Conservation (phyloP, 1,140 invertebrate species). For the Zaprionus taronus region DNA sequence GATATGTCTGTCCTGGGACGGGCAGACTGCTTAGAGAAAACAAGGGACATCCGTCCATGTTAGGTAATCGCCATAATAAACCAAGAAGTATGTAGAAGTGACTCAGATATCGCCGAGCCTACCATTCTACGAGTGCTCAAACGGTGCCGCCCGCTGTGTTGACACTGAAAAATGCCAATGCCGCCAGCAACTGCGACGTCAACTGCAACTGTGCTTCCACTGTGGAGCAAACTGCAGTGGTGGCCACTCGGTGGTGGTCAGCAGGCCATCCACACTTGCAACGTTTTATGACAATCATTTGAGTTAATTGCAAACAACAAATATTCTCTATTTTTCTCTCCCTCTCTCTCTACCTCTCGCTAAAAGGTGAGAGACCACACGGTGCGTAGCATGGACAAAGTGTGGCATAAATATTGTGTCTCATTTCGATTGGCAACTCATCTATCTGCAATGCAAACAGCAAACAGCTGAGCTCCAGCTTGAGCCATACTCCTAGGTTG, state of each 20-base stretch:
- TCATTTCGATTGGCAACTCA: constrained; percentile 69
- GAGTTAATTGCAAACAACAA: constrained; percentile 75
- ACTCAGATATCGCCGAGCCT: constrained; percentile 49
- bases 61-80: constrained; percentile 70
- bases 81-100: constrained; percentile 43
- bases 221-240: constrained; percentile 14
- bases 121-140: constrained; percentile 49
- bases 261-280: constrained; percentile 47
- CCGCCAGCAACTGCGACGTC: constrained; percentile 7
- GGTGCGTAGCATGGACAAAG: constrained; percentile 41
- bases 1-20: background rate
- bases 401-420: constrained; percentile 75
- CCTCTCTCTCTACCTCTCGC: constrained; percentile 3
- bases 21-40: background rate
- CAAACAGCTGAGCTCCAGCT: constrained; percentile 5
- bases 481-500: background rate
- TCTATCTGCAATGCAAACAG: constrained; percentile 45
- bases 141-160: constrained; percentile 72
- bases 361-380: constrained; percentile 55
- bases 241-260: constrained; percentile 34
- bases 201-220: background rate
- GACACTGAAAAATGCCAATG: constrained; percentile 75
- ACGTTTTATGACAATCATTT: constrained; percentile 82
- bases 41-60: constrained; percentile 33
- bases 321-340: constrained; percentile 3